Evolutionary conservation across 2,797 vertebrate genomes (phyloP), one percentile per base, ranked within the genome.

Genomic region (Cyprinodon diabolis): DNA sequence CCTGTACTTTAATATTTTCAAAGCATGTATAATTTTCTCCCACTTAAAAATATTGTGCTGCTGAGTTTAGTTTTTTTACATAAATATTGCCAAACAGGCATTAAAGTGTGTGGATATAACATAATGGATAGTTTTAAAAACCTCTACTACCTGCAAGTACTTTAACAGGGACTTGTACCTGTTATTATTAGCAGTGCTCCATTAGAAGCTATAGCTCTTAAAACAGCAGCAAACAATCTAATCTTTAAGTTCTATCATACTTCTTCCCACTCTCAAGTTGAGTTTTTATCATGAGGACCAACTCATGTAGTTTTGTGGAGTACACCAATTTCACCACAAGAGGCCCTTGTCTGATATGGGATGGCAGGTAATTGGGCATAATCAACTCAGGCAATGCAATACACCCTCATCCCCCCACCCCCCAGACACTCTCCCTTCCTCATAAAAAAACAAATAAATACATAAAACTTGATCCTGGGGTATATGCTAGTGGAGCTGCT

Each of bases 381-480:
- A 68, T 80, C 77, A 75, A 68, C 74, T 69, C 69, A 78, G 86
- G 74, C 77, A 4, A 6, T 2, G n/a, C 78, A 69, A 68, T 70
- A 78, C 75, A 79, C 76, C 63, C 48, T 13, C 30, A 30, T 30
- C 30, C 30, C 30, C 30, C 30, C 30, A 30, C 30, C 30, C 30
- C 30, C 30, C 30, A 30, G 68, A 84, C 75, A 76, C 75, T 15
- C 85, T 75, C 75, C 71, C 78, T 75, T 84, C 66, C 87, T 78
- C 72, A 68, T 92, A 80, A 90, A 92, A 87, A 87, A 82, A 84
- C 77, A 90, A 66, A 79, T 48, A 49, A 76, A 52, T 85, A 86
- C 81, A 92, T 91, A 92, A 90, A 93, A 94, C 78, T 62, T 76
- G 90, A 93, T 89, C 91, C 84, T 68, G 51, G 68, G 69, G 66